phyloP scores from a whole-genome alignment of 2,888 invertebrate species.

The Coleophora deauratella region DNA sequence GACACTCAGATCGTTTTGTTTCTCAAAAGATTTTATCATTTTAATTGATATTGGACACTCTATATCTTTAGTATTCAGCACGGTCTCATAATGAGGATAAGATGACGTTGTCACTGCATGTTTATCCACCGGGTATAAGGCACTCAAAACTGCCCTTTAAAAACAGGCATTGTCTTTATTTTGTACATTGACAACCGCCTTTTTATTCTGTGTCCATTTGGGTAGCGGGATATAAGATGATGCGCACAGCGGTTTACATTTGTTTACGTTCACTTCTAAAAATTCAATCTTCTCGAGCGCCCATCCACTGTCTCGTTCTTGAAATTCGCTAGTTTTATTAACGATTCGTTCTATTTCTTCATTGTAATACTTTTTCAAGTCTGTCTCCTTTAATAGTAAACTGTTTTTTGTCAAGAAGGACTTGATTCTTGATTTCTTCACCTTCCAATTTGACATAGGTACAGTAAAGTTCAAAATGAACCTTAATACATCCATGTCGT shows the following conservation, averaged over 20 bases:
- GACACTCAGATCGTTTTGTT: no score
- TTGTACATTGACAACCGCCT: neutral
- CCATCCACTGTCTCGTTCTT: constrained; percentile 2
- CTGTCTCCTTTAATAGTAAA: neutral
- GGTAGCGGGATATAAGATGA: neutral
- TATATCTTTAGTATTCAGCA: no score
- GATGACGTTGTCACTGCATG: neutral
- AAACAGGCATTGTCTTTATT: no score
- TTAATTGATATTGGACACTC: no score
- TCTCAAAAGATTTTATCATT: no score
- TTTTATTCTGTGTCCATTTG: neutral
- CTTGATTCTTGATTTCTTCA: neutral
- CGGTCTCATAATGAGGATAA: no score
- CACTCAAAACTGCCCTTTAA: no score
- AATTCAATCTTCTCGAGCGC: neutral
- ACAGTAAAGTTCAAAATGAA: no score
- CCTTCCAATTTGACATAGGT: no score
- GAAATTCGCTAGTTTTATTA: neutral
- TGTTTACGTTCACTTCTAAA: constrained; percentile 1
- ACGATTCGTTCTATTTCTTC: neutral
- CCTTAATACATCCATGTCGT: no score
- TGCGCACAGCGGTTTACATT: neutral
- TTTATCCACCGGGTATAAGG: no score
- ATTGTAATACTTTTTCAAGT: neutral
- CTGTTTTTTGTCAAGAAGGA: neutral